phyloP scores from a whole-genome alignment of 2,113 vertebrate species.

The Eulemur rufifrons region DNA sequence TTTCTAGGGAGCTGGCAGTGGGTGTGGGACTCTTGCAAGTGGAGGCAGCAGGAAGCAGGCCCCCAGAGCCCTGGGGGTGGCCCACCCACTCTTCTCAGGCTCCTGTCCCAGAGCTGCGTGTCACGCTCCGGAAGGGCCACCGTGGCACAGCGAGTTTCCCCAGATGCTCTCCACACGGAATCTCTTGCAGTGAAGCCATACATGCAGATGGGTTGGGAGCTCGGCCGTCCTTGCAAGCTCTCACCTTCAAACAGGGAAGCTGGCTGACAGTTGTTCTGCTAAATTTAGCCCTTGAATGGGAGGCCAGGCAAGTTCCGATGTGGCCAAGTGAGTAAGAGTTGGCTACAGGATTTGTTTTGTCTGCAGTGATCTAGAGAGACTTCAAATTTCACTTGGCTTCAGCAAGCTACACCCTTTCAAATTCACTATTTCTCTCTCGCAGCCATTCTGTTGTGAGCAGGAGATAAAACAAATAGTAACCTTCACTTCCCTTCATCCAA shows the following conservation, averaged over 20 bases:
- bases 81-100: rapidly evolving
- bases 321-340: neutral
- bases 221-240: neutral
- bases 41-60: neutral
- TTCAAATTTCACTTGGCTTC: neutral
- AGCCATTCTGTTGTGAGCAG: neutral
- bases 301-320: neutral
- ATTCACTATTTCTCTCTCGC: neutral
- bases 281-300: neutral
- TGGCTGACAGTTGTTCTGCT: neutral
- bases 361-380: neutral
- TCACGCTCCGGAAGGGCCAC: neutral
- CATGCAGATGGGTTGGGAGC: neutral
- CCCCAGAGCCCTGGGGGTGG: rapidly evolving
- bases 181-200: neutral
- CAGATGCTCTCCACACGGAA: neutral
- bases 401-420: neutral
- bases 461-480: neutral
- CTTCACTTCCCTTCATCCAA: neutral
- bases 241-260: neutral
- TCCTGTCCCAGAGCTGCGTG: rapidly evolving
- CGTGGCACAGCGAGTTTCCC: neutral
- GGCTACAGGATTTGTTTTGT: neutral
- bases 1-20: neutral
- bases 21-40: no score